Conservation (phyloP, 2,113 vertebrate genomes). For the Panurus biarmicus region DNA sequence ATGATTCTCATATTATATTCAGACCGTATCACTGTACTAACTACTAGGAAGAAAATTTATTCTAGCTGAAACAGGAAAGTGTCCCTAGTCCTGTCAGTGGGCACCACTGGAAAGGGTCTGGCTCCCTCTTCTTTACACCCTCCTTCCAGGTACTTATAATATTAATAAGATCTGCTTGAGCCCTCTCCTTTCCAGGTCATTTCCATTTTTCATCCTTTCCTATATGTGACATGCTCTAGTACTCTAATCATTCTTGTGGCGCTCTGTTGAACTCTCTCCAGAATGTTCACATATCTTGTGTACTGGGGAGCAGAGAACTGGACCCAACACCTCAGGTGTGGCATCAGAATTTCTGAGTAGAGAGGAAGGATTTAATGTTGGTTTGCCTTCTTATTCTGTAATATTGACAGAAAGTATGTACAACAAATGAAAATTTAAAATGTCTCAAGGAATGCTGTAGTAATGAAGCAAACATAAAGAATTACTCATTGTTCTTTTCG, state of each 20-base stretch:
- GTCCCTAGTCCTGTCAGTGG: background rate
- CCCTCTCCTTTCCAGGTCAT: background rate
- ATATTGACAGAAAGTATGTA: background rate
- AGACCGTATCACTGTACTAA: background rate
- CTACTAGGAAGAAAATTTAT: background rate
- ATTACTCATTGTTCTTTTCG: background rate
- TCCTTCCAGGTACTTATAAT: background rate
- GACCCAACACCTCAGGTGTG: background rate
- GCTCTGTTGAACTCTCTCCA: background rate
- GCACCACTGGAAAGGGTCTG: background rate
- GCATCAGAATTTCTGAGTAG: background rate
- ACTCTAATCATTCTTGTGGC: background rate
- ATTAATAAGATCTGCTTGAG: background rate
- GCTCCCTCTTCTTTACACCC: background rate
- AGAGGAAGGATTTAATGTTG: background rate
- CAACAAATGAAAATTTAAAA: background rate
- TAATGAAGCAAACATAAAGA: background rate
- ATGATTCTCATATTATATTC: background rate
- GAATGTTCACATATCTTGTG: background rate
- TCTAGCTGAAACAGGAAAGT: background rate
- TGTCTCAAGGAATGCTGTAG: background rate
- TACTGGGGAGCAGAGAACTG: background rate
- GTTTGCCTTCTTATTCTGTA: background rate
- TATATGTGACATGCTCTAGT: background rate
- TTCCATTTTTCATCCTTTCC: background rate